These are phyloP conservation scores for Galaxias olidus DNA, from an alignment of 2,797 vertebrate genomes.

Conservation along the genomic window DNA sequence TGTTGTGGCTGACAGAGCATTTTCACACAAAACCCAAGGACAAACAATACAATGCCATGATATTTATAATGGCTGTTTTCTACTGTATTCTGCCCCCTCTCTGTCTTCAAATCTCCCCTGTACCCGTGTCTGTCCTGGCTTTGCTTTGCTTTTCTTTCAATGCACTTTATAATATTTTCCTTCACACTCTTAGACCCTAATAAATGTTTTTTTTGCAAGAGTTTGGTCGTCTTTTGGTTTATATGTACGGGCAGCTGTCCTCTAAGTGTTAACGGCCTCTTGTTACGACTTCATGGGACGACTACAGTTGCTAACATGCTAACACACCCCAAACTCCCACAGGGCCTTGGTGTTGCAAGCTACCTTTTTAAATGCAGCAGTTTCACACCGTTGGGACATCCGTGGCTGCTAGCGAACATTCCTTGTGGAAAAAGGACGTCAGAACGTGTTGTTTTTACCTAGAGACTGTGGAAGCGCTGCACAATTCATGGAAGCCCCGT, in stretches of 20 bases:
- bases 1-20: not conserved
- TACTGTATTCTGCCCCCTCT: not conserved
- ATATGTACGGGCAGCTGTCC: not conserved
- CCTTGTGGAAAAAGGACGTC: slow-evolving; percentile 58
- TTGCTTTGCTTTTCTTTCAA: not conserved
- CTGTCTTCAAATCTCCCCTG: not conserved
- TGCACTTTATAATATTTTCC: slow-evolving; percentile 50
- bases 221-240: not conserved
- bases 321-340: not conserved
- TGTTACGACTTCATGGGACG: not conserved
- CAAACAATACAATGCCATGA: not conserved
- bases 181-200: slow-evolving; percentile 16
- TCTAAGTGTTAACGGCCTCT: not conserved
- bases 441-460: slow-evolving; percentile 42
- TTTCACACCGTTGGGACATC: slow-evolving; percentile 38
- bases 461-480: slow-evolving; percentile 60
- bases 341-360: not conserved
- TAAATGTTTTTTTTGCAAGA: slow-evolving; percentile 32
- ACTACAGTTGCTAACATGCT: not conserved
- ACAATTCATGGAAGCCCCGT: slow-evolving; percentile 78
- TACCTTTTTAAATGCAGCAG: slow-evolving; percentile 20
- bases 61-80: not conserved
- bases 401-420: slow-evolving; percentile 2
- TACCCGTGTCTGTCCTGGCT: slow-evolving; percentile 4
- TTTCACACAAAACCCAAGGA: not conserved